Evolutionary conservation across 2,888 invertebrate genomes (phyloP).

Genomic region (Callyntrura sp.): DNA sequence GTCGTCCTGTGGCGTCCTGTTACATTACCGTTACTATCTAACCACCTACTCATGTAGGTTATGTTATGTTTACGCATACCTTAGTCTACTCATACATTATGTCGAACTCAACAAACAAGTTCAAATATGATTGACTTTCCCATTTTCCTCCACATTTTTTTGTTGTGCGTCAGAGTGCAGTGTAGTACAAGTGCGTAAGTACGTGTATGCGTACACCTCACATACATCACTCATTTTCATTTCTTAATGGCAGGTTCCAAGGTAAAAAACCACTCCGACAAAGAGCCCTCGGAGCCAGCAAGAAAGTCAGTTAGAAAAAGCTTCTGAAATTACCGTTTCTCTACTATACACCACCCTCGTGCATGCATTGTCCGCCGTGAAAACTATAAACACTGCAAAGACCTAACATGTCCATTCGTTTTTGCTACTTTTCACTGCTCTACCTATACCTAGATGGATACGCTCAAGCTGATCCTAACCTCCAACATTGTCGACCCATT

Average conservation of each 20-base stretch:
- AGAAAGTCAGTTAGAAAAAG: slow-evolving; percentile 13
- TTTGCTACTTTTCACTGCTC: slow-evolving; percentile 32
- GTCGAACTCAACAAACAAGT: slow-evolving; percentile 36
- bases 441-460: too few relatives aligned
- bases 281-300: neutral
- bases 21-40: neutral
- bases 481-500: too few relatives aligned
- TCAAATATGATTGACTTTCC: slow-evolving; percentile 57
- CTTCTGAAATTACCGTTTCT: neutral
- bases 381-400: too few relatives aligned
- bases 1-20: neutral
- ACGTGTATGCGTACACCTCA: neutral
- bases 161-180: neutral
- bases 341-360: too few relatives aligned
- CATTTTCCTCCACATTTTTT: neutral
- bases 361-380: too few relatives aligned
- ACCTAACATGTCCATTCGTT: slow-evolving; percentile 32
- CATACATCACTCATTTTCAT: slow-evolving; percentile 5
- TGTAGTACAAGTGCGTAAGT: too few relatives aligned
- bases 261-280: slow-evolving; percentile 3
- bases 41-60: too few relatives aligned
- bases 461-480: too few relatives aligned
- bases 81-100: too few relatives aligned
- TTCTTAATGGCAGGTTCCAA: slow-evolving; percentile 22
- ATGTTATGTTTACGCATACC: too few relatives aligned